Evolutionary conservation across 2,797 vertebrate species (phyloP).

Genomic region (Ciconia nigra): DNA sequence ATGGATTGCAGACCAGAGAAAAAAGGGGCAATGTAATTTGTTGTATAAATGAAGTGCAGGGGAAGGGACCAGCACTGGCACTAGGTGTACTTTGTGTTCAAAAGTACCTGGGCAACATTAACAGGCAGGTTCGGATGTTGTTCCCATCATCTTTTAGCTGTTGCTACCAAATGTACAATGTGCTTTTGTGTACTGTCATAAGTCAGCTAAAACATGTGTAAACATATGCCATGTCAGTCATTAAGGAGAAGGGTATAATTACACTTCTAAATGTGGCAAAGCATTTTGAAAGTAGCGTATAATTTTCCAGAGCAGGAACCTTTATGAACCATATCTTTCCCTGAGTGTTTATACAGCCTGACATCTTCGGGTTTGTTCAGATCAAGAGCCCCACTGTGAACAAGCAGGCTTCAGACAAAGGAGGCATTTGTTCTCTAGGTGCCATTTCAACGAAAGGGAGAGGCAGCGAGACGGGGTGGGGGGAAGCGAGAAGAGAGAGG

Average conservation of each 20-base stretch:
- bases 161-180: slow-evolving; percentile 49
- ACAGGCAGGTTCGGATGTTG: slow-evolving; percentile 27
- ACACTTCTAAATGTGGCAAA: slow-evolving; percentile 75
- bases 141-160: slow-evolving; percentile 31
- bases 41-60: not conserved
- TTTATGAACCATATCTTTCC: slow-evolving; percentile 69
- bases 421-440: slow-evolving; percentile 70
- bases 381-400: slow-evolving; percentile 74
- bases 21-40: not conserved
- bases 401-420: slow-evolving; percentile 72
- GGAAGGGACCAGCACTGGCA: not conserved
- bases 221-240: slow-evolving; percentile 72
- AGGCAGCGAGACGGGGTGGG: not conserved
- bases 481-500: not conserved
- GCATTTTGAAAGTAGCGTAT: slow-evolving; percentile 71
- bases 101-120: slow-evolving; percentile 17
- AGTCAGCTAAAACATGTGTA: slow-evolving; percentile 75
- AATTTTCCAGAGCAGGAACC: slow-evolving; percentile 71
- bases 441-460: slow-evolving; percentile 37
- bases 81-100: not conserved
- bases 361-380: slow-evolving; percentile 72
- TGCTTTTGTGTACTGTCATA: slow-evolving; percentile 53
- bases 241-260: slow-evolving; percentile 75
- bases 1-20: not conserved
- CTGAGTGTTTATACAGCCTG: slow-evolving; percentile 74